Evolutionary conservation across 2,888 invertebrate species (phyloP).

Genomic region (Caenorhabditis uteleia): DNA sequence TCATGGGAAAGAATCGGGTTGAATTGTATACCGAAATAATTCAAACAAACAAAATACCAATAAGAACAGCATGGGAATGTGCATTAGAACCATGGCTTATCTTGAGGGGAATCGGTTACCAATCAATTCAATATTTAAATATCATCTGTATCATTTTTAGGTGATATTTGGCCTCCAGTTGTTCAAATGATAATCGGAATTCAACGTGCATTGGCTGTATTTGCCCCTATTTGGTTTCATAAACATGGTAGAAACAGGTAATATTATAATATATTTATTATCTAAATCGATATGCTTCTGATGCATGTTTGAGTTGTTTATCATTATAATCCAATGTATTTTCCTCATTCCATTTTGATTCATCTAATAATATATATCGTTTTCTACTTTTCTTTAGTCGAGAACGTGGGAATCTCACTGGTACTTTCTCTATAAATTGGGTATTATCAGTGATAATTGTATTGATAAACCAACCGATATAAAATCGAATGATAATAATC

Average conservation of each 20-base stretch:
- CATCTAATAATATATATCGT: background rate
- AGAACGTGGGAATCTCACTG: background rate
- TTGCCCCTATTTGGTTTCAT: conserved; percentile 40
- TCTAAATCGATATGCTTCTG: background rate
- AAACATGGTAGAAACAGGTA: conserved; percentile 38
- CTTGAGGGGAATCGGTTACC: conserved; percentile 41
- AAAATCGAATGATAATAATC: too few relatives aligned
- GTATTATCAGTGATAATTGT: too few relatives aligned
- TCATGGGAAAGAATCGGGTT: conserved; percentile 56
- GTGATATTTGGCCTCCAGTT: conserved; percentile 52
- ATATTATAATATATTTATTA: too few relatives aligned
- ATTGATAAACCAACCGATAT: too few relatives aligned
- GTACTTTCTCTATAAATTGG: background rate
- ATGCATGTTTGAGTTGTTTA: background rate
- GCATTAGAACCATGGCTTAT: conserved; percentile 51
- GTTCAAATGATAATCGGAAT: conserved; percentile 47
- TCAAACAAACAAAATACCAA: conserved; percentile 17
- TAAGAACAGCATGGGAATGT: conserved; percentile 42
- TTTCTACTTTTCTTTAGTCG: background rate
- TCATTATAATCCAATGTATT: background rate
- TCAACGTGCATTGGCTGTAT: conserved; percentile 39
- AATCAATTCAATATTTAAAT: background rate
- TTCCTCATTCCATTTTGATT: background rate
- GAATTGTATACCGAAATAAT: conserved; percentile 42
- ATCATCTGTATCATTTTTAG: conserved; percentile 17